phyloP scores from a whole-genome alignment of 2,797 vertebrate species.

The Orestias chungarensis region DNA sequence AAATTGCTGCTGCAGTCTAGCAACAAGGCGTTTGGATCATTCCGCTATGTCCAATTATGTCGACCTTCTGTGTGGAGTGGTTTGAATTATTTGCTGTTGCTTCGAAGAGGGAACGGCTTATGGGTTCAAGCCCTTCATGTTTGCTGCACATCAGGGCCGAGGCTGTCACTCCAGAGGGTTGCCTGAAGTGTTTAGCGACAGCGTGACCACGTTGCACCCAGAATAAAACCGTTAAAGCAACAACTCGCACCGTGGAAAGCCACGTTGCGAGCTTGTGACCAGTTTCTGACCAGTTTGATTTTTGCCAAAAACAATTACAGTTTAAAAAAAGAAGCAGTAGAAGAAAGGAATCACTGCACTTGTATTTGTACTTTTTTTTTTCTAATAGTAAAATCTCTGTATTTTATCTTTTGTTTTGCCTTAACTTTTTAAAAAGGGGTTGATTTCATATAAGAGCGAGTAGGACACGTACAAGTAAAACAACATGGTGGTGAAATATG shows the following conservation, averaged over 20 bases:
- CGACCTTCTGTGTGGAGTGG: not conserved
- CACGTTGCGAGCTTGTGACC: no score
- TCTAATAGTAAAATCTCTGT: no score
- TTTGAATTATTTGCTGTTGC: not conserved
- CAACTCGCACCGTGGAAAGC: slow-evolving; percentile 28
- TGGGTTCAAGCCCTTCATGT: not conserved
- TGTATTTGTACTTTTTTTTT: no score
- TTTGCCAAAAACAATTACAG: no score
- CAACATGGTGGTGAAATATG: no score
- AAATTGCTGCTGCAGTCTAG: not conserved
- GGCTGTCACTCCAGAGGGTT: slow-evolving; percentile 13
- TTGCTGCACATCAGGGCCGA: not conserved
- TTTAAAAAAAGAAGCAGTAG: no score
- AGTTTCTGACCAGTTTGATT: no score
- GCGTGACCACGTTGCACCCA: slow-evolving; percentile 20
- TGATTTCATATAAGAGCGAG: no score
- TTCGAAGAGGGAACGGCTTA: not conserved
- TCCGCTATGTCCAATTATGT: not conserved
- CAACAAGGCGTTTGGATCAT: not conserved
- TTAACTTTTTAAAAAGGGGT: no score
- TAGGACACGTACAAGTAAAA: no score
- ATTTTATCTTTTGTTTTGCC: no score
- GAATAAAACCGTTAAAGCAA: slow-evolving; percentile 42
- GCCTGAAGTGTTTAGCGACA: slow-evolving; percentile 37
- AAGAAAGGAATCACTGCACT: no score